phyloP scores from a whole-genome alignment of 1,140 invertebrate species.

The Aphelenchoides besseyi region DNA sequence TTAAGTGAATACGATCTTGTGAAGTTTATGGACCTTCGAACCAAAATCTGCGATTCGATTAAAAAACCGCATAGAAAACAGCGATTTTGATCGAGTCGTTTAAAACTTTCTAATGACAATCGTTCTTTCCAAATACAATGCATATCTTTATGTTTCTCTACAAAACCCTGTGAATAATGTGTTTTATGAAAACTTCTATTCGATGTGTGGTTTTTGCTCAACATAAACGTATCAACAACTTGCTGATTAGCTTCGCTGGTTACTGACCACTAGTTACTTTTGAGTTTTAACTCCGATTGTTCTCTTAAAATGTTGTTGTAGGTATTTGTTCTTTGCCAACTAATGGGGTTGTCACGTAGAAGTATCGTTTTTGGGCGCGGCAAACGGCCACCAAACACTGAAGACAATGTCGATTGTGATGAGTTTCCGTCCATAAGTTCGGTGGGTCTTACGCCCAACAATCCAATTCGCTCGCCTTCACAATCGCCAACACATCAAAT shows the following conservation, averaged over 20 bases:
- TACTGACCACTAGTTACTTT: background rate
- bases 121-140: too few relatives aligned
- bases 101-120: too few relatives aligned
- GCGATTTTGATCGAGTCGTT: background rate
- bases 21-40: slow-evolving; percentile 25
- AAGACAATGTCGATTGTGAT: background rate
- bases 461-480: background rate
- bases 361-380: background rate
- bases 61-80: background rate
- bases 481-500: background rate
- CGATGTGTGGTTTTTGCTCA: too few relatives aligned
- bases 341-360: background rate
- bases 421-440: background rate
- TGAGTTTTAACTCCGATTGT: background rate
- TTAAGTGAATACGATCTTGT: slow-evolving; percentile 40
- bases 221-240: too few relatives aligned
- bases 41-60: background rate
- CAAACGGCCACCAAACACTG: background rate
- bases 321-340: background rate
- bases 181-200: too few relatives aligned
- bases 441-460: background rate
- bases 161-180: too few relatives aligned
- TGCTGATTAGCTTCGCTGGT: too few relatives aligned
- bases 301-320: too few relatives aligned
- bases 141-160: too few relatives aligned